Base-by-base conservation (phyloP, 2,797 vertebrate species). In the Tamandua tetradactyla region DNA sequence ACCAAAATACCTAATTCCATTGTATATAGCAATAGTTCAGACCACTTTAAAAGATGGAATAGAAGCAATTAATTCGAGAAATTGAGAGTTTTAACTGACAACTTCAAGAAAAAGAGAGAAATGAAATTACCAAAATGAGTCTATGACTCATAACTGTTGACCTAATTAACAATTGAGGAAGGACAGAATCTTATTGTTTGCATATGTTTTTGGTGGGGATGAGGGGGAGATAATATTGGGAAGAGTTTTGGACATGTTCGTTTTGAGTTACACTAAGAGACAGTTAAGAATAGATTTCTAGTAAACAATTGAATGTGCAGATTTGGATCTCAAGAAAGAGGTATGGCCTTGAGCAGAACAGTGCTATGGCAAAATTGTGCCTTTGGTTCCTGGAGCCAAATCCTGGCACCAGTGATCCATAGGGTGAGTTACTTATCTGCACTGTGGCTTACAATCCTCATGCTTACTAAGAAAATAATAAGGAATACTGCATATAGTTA, bases 301-400 rank as follows among this genome's bases (percentile, higher is more conserved):
- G 32, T 9, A 55, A 72, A 44, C 49, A 76, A 44, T 9, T 35
- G 22, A 71, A 18, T 20, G 12, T 55, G n/a, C 1, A 71, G 2
- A 9, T 78, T 49, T 86, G 12, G 25, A 86, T 22, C 2, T 44
- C 30, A 40, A 23, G 32, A 57, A 44, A 62, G 66, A 40, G 57
- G 5, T 18, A 69, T 57, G 47, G 11, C 5, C 42, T 62, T 30
- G 32, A 62, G 0, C 37, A 35, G 14, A 10, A 37, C 4, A 17
- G 3, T 14, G 0, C 3, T 5, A 1, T n/a, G 23, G 4, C 11
- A 76, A 59, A 42, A 72, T 47, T 0, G 7, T 27, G 8, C 12
- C 15, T 13, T 81, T 84, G 6, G 13, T 84, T 69, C 25, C 44
- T 69, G 55, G 20, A n/a, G 13, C 2, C 2, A 22, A 30, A 17